Conservation (phyloP, 2,113 vertebrate species). For the Chaetodon trifascialis region DNA sequence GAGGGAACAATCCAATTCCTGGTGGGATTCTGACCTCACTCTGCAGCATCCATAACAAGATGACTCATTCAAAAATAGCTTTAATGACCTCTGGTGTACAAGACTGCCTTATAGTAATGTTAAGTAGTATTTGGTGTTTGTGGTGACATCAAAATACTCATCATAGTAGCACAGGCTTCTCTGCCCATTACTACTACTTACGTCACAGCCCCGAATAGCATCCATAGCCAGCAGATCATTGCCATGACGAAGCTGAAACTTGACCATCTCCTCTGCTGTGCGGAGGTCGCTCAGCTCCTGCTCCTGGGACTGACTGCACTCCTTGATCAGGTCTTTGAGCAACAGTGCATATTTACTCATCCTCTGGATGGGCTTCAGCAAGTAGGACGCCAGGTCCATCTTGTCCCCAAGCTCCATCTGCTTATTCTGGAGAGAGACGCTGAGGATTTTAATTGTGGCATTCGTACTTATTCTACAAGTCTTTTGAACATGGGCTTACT, state of each 20-base stretch:
- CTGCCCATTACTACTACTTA: conserved; percentile 76
- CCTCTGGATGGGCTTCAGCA: conserved; percentile 96
- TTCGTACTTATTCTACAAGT: neutral
- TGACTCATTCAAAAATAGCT: conserved; percentile 58
- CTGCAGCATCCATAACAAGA: conserved; percentile 42
- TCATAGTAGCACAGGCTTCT: neutral
- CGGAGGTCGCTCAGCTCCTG: conserved; percentile 91
- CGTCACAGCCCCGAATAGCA: conserved; percentile 95
- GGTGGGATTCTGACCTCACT: conserved; percentile 49
- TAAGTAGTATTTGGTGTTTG: neutral
- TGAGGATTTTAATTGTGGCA: neutral
- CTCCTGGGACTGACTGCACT: conserved; percentile 88
- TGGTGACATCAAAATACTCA: conserved; percentile 3
- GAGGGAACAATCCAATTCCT: conserved; percentile 64
- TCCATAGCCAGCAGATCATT: conserved; percentile 98
- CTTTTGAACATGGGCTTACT: neutral
- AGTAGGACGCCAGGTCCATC: conserved; percentile 96
- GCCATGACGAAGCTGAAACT: conserved; percentile 95
- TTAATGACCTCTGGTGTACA: conserved; percentile 3
- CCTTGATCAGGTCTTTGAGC: conserved; percentile 94
- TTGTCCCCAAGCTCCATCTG: conserved; percentile 93
- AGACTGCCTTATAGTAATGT: neutral
- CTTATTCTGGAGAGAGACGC: conserved; percentile 86
- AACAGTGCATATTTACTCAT: conserved; percentile 97
- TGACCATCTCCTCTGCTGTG: conserved; percentile 93